phyloP scores from a whole-genome alignment of 2,113 vertebrate species.

The Phalacrocorax aristotelis region DNA sequence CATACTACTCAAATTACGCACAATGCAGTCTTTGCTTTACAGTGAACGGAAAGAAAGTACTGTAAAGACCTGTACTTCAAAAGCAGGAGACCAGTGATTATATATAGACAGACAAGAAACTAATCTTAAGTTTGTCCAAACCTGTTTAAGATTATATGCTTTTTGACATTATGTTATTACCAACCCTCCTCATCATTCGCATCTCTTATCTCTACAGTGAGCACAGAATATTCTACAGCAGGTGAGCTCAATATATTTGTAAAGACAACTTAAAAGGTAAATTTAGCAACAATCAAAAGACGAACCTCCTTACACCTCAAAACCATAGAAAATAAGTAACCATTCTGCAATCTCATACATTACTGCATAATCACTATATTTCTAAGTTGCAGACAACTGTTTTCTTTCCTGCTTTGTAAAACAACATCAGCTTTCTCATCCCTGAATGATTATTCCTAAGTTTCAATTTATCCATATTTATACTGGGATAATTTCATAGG shows the following conservation, averaged over 20 bases:
- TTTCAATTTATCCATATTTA: constrained; percentile 6
- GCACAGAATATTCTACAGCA: background rate
- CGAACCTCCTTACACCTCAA: background rate
- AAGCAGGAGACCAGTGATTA: background rate
- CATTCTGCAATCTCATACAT: background rate
- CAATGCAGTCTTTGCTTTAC: background rate
- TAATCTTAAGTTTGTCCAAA: background rate
- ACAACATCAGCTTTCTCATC: background rate
- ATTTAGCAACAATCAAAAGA: background rate
- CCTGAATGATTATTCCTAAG: background rate
- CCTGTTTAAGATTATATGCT: background rate
- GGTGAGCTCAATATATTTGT: background rate
- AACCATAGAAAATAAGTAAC: background rate
- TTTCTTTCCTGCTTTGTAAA: background rate
- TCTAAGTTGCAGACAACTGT: background rate
- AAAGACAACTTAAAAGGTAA: background rate
- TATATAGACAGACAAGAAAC: background rate
- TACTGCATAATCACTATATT: background rate
- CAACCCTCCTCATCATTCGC: background rate
- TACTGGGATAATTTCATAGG: background rate
- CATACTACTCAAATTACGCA: background rate
- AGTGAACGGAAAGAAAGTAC: background rate
- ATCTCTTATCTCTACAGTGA: background rate
- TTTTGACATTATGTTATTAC: background rate
- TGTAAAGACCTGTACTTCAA: background rate